A percentile compares a stretch with the other conserved stretches of the same genome.
phyloP scores from a whole-genome alignment of 2,113 vertebrate genomes.

The Alligator mississippiensis region DNA sequence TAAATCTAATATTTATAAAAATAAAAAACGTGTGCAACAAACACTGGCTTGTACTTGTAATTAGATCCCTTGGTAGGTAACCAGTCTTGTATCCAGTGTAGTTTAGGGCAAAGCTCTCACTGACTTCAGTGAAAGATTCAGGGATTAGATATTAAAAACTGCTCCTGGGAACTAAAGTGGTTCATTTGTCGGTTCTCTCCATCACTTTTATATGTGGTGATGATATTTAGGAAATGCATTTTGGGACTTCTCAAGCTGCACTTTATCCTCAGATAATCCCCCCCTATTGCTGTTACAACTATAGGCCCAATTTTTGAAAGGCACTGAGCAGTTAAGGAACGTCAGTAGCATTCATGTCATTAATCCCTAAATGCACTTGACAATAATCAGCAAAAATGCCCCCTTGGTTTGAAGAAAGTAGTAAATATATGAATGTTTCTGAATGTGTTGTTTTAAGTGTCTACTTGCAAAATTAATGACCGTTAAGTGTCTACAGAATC shows the following conservation, averaged over 20 bases:
- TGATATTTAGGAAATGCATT: rapidly evolving
- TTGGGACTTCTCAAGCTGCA: rapidly evolving
- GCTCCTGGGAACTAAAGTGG: neutral
- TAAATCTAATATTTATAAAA: neutral
- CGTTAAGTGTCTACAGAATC: neutral
- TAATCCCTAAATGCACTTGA: neutral
- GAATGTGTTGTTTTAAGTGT: neutral
- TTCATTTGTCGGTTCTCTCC: rapidly evolving
- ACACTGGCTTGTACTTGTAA: neutral
- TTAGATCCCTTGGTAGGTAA: neutral
- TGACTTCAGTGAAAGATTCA: neutral
- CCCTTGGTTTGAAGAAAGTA: neutral
- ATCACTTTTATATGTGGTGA: neutral
- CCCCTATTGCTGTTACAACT: neutral
- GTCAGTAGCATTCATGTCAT: neutral
- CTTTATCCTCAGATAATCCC: neutral
- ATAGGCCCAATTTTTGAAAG: rapidly evolving
- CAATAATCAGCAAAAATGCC: neutral
- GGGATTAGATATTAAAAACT: neutral
- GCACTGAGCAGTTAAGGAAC: neutral
- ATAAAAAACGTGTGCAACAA: neutral
- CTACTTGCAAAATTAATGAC: neutral
- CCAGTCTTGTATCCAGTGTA: neutral
- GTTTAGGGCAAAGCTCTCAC: neutral
- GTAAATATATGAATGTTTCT: neutral